Conservation (phyloP, 2,797 vertebrate species). For the Melanotaenia boesemani region DNA sequence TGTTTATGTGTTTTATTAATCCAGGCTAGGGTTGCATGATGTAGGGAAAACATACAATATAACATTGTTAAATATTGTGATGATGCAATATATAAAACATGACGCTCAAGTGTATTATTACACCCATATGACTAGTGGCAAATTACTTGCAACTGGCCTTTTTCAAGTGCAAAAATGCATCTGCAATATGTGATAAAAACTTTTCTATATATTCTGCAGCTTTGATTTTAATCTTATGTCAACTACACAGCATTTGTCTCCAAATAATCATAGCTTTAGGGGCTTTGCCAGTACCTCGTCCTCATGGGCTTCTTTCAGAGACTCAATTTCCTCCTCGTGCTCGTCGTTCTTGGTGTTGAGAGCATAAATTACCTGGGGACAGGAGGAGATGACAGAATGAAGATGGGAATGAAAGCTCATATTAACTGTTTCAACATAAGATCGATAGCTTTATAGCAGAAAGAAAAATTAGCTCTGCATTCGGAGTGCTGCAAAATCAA, state of each 20-base stretch:
- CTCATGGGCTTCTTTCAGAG: conserved; percentile 94
- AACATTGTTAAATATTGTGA: neutral
- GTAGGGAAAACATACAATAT: neutral
- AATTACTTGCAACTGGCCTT: neutral
- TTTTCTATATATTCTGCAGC: neutral
- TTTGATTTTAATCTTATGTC: neutral
- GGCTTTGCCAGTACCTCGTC: conserved; percentile 87
- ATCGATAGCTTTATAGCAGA: conserved; percentile 24
- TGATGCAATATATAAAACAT: neutral
- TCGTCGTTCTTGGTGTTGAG: conserved; percentile 99
- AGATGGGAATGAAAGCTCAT: neutral
- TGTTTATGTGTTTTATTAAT: neutral
- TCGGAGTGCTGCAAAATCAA: conserved; percentile 26
- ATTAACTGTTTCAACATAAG: conserved; percentile 33
- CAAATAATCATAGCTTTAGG: neutral
- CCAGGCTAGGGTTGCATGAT: too few species aligned
- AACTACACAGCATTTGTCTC: neutral
- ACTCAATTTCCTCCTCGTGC: conserved; percentile 95
- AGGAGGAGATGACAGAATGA: conserved; percentile 39
- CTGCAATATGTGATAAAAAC: neutral
- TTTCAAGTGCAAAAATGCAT: too few species aligned
- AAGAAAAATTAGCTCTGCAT: conserved; percentile 11
- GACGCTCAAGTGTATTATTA: neutral
- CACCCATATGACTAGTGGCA: neutral
- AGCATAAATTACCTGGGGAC: conserved; percentile 95